A percentile compares a stretch with the other conserved stretches of the same genome.
These are phyloP conservation scores for Nasonia oneida DNA, from an alignment of 2,888 invertebrate species.

Conservation along the genomic window DNA sequence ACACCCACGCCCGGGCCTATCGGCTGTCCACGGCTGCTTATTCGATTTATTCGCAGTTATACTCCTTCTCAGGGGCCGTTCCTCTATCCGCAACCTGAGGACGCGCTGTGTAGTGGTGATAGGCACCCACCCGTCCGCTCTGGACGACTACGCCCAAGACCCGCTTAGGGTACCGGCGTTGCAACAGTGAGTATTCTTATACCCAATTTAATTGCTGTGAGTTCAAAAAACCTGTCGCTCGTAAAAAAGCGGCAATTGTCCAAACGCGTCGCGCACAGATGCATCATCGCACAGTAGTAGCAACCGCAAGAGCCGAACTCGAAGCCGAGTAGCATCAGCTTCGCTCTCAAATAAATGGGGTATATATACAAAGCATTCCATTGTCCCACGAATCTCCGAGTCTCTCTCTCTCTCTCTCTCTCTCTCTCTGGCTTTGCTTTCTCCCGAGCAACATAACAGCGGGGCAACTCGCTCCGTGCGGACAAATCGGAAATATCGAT, in stretches of 20 bases:
- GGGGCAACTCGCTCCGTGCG: neutral
- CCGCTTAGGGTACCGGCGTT: too few relatives aligned
- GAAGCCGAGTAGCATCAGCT: neutral
- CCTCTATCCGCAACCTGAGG: too few relatives aligned
- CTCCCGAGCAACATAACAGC: neutral
- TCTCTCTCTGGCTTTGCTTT: neutral
- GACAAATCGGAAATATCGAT: slow-evolving; percentile 9
- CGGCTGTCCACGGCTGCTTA: too few relatives aligned
- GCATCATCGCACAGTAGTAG: neutral
- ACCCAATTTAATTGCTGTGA: neutral
- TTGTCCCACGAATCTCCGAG: neutral
- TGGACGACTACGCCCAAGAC: too few relatives aligned
- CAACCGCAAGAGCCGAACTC: neutral
- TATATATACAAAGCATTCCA: neutral
- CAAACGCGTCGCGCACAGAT: neutral
- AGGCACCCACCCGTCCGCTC: too few relatives aligned
- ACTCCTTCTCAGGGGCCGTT: too few relatives aligned
- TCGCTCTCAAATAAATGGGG: neutral
- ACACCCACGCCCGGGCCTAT: too few relatives aligned
- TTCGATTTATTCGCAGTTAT: too few relatives aligned
- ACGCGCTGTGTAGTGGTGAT: too few relatives aligned
- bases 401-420: neutral
- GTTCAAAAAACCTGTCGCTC: neutral
- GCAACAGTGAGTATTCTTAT: neutral
- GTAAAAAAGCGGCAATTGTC: neutral